A percentile compares a stretch with the other conserved stretches of the same genome.
Evolutionary conservation across 2,888 invertebrate genomes (phyloP).

Genomic region (Lathronympha strigana): DNA sequence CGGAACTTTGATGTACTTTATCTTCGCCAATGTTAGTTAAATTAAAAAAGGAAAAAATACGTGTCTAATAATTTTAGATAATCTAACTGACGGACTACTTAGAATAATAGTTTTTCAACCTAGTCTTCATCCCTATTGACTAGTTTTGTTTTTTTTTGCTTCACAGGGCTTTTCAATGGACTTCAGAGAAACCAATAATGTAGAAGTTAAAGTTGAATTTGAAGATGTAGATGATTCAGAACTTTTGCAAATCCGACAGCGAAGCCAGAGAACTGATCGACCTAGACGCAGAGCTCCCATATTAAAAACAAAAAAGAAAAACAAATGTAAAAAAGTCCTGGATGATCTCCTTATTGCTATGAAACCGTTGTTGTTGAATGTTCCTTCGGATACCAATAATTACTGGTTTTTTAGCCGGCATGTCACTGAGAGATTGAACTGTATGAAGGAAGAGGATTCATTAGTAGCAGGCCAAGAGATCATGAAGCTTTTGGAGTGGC

Average conservation of each 20-base stretch:
- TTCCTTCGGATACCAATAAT: conserved; percentile 45
- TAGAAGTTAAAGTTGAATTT: conserved; percentile 60
- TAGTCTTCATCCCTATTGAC: background rate
- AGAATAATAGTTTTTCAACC: too few relatives aligned
- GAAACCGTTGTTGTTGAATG: conserved; percentile 58
- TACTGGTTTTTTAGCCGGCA: conserved; percentile 75
- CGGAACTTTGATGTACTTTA: too few relatives aligned
- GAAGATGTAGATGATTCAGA: conserved; percentile 53
- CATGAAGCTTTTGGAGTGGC: conserved; percentile 53
- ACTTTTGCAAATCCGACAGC: conserved; percentile 59
- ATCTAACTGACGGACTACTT: too few relatives aligned
- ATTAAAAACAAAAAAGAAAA: conserved; percentile 46
- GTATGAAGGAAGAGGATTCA: conserved; percentile 66
- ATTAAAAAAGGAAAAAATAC: too few relatives aligned
- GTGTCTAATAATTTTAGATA: too few relatives aligned
- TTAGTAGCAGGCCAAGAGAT: conserved; percentile 64
- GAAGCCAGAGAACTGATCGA: conserved; percentile 63
- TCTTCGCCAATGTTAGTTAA: too few relatives aligned
- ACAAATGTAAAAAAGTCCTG: conserved; percentile 62
- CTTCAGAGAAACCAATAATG: conserved; percentile 43
- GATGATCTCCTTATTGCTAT: conserved; percentile 67
- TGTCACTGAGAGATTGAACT: conserved; percentile 66
- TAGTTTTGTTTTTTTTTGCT: conserved; percentile 1
- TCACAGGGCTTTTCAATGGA: conserved; percentile 50
- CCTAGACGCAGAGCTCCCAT: conserved; percentile 55